A percentile compares a stretch with the other conserved stretches of the same genome.
Conservation (phyloP, 2,113 vertebrate species). For the Tachysurus fulvidraco region DNA sequence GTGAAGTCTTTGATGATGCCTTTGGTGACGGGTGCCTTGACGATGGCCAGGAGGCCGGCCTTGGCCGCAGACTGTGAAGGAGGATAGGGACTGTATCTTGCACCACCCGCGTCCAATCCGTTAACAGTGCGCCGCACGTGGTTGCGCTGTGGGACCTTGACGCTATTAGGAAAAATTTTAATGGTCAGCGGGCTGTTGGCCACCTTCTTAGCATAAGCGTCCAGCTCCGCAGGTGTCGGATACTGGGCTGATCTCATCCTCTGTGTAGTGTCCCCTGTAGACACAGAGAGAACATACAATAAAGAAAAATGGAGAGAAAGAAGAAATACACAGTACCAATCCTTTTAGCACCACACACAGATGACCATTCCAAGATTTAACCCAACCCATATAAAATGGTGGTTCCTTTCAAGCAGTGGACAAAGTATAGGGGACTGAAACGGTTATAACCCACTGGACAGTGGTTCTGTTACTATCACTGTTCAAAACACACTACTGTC, state of each 20-base stretch:
- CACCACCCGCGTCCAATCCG: constrained; percentile 95
- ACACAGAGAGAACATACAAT: constrained; percentile 58
- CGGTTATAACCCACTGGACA: background rate
- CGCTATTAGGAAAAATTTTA: constrained; percentile 99
- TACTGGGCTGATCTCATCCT: constrained; percentile 99
- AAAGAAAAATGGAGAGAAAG: constrained; percentile 23
- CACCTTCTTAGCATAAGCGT: constrained; percentile 99
- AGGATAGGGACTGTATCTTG: constrained; percentile 98
- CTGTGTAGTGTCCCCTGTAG: constrained; percentile 99
- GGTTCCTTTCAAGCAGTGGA: background rate
- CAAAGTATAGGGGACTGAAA: too few relatives aligned
- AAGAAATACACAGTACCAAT: background rate
- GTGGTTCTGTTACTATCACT: background rate
- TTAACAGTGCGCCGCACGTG: constrained; percentile 97
- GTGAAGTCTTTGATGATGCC: constrained; percentile 95
- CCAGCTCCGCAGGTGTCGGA: constrained; percentile 99
- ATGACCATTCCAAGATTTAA: background rate
- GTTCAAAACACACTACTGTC: background rate
- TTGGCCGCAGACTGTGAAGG: constrained; percentile 88
- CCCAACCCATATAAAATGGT: background rate
- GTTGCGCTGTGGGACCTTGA: constrained; percentile 99
- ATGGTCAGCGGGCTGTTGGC: constrained; percentile 98
- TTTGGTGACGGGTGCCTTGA: constrained; percentile 89
- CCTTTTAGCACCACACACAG: background rate
- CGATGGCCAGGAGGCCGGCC: constrained; percentile 92